Evolutionary conservation across 1,140 invertebrate species (phyloP), one percentile per base, ranked within the genome.

Genomic region (Aphelenchoides besseyi): DNA sequence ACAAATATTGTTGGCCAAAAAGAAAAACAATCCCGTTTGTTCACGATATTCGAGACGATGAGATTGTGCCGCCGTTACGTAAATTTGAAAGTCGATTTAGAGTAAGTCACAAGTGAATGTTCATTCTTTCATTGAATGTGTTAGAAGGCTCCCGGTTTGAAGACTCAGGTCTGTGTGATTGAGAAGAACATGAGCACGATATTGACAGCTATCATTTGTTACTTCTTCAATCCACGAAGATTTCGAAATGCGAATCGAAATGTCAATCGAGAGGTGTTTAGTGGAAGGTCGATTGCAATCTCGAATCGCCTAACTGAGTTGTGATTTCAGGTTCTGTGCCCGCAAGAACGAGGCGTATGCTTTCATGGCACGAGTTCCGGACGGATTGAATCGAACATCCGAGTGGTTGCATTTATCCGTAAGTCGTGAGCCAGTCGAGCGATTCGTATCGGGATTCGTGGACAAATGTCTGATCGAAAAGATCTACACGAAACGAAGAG

Each of bases 141-240:
- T 30, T 18, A 69, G 67, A 57, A 23, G 29, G 52, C 52, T 9
- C 54, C 28, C 9, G 28, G 23, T 8, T 69, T 57, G 26, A 70
- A 70, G 18, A 37, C 54, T n/a, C 41, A 70, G 16, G 70, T 72
- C 8, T 72, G 70, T 28, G 70, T 72, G 12, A 72, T 72, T 2
- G 70, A 72, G 36, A 72, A 72, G 35, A 72, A 72, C 48, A 26
- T 72, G 52, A 73, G 70, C 0, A 72, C 70, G 16, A 72, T 72
- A 18, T 35, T 72, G 32, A 72, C 70, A 3, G 70, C 70, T 8
- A 70, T 72, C 23, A 30, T 73, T 9, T 72, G 70, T 29, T 72
- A 74, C 30, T 37, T 72, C n/a, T 55, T 8, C 59, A 36, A 72
- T 53, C 33, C 72, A 29, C 9, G 73, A 48, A 59, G 32, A 23